Conservation (phyloP, 2,113 vertebrate species). For the Spizaetus ornatus region DNA sequence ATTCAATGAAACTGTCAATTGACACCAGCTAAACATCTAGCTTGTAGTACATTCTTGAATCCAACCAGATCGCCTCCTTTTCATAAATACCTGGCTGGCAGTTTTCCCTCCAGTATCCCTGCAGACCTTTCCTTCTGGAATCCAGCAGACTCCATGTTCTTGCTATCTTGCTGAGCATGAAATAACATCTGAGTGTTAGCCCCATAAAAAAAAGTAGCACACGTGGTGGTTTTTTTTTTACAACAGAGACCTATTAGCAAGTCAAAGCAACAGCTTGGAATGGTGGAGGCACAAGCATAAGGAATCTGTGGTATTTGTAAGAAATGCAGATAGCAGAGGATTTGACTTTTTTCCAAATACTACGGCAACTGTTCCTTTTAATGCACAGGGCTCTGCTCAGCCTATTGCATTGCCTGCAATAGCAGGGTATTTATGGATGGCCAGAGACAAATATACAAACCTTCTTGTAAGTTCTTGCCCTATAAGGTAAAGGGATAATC, state of each 20-base stretch:
- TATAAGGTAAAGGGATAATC: neutral
- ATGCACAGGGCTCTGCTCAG: neutral
- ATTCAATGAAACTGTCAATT: neutral
- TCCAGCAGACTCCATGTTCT: neutral
- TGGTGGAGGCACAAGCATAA: constrained; percentile 35
- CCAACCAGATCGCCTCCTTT: neutral
- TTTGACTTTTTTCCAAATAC: constrained; percentile 62
- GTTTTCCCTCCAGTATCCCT: neutral
- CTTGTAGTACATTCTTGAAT: neutral
- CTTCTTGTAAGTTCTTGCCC: neutral
- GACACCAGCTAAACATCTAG: neutral
- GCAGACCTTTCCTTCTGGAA: neutral
- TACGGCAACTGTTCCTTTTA: neutral
- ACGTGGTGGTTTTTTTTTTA: neutral
- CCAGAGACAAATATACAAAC: neutral
- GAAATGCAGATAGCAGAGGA: constrained; percentile 45
- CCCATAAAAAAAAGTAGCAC: neutral
- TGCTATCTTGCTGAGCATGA: neutral
- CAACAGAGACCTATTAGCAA: constrained; percentile 30
- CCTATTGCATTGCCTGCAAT: neutral
- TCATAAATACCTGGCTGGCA: neutral
- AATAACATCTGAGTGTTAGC: constrained; percentile 1
- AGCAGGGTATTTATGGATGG: neutral
- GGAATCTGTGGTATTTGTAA: constrained; percentile 59
- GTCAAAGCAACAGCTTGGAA: constrained; percentile 51